Evolutionary conservation across 2,797 vertebrate species (phyloP), one percentile per base, ranked within the genome.

Genomic region (Tokudaia muenninki): DNA sequence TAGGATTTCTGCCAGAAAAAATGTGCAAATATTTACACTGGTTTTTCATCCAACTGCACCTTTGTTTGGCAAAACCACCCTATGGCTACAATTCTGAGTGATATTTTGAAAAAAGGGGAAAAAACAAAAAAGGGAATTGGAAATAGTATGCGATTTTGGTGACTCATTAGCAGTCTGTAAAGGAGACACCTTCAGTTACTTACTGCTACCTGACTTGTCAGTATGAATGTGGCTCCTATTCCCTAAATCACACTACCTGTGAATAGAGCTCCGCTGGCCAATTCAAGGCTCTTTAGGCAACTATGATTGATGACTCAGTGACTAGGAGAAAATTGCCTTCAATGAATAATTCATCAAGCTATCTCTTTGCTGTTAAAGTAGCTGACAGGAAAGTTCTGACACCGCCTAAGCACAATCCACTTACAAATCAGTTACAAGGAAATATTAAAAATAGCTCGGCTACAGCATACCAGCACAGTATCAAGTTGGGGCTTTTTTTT

Each of bases 341-440:
- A 98, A 99, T 99, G 99, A 99, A 99, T 99, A 99, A 99, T 99
- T 99, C 99, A 99, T 99, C 99, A 99, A 99, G 99, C 99, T 99
- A 99, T 99, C 99, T 99, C 99, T 99, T 99, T 99, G 99, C 99
- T 99, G 99, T 99, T 99, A 99, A 99, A 99, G 99, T 99, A 99
- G 99, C 99, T 99, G 99, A 99, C 99, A 99, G 99, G 99, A 99
- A 99, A 99, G 99, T 99, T 99, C 99, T 99, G 99, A 99, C 99
- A 99, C 98, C 99, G 99, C 99, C 99, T 99, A 99, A 99, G 99
- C 99, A 99, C 99, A 99, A 99, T 99, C 99, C 99, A 99, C 99
- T 99, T 99, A 99, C 99, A 99, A 99, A 99, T 99, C 99, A 99
- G 99, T 99, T 99, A 99, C 99, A 99, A 99, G 98, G 99, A 99